Conservation (phyloP, 2,888 invertebrate genomes). For the Drosophila aldrichi region DNA sequence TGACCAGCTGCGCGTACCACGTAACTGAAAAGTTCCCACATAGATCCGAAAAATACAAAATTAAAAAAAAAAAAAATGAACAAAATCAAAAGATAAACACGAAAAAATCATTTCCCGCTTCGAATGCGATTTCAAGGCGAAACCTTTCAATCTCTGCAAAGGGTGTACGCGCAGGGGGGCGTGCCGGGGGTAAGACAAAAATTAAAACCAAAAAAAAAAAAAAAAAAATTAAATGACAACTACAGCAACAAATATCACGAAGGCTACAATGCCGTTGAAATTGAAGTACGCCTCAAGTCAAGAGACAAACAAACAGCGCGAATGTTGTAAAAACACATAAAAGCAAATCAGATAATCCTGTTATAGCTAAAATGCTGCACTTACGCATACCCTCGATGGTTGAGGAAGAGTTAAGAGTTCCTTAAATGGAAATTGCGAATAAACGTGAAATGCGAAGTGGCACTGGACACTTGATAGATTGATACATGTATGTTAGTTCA, state of each 20-base stretch:
- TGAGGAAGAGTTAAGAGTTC: not conserved
- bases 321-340: constrained; percentile 21
- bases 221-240: not conserved
- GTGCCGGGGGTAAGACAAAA: constrained; percentile 11
- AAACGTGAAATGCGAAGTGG: not conserved
- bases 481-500: not conserved
- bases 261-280: constrained; percentile 42
- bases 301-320: constrained; percentile 33
- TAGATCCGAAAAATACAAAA: constrained; percentile 29
- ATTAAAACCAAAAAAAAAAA: constrained; percentile 10
- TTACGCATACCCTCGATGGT: constrained; percentile 10
- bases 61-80: constrained; percentile 8
- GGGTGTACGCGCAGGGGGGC: constrained; percentile 52
- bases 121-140: constrained; percentile 73
- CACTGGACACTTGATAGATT: not conserved
- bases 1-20: constrained; percentile 50
- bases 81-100: constrained; percentile 23
- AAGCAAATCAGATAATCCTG: constrained; percentile 13
- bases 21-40: constrained; percentile 66
- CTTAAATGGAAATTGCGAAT: not conserved
- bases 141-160: constrained; percentile 71
- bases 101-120: constrained; percentile 71
- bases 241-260: constrained; percentile 34
- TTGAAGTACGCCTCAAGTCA: constrained; percentile 34
- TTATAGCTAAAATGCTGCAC: constrained; percentile 1